Percentiles rank a stretch among this genome's conserved stretches.
These are phyloP conservation scores for Melinopterus prodromus DNA, from an alignment of 2,888 invertebrate genomes.

Conservation along the genomic window DNA sequence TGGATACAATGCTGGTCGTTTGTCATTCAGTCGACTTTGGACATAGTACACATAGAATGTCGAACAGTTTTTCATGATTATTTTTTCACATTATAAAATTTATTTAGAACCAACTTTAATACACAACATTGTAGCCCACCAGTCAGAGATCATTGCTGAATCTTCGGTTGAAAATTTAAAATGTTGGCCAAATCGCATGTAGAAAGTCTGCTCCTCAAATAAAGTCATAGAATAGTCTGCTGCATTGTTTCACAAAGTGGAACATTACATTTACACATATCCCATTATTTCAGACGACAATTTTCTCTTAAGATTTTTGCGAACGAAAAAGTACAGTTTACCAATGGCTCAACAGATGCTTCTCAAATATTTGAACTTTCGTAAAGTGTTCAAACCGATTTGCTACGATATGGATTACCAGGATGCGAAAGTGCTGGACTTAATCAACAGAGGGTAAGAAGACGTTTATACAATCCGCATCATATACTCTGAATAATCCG, in stretches of 20 bases:
- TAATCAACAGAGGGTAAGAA: conserved; percentile 72
- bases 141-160: not conserved
- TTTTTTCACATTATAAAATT: not conserved
- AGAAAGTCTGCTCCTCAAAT: not conserved
- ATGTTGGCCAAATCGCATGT: not conserved
- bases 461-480: conserved; percentile 15
- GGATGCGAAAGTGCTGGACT: conserved; percentile 68
- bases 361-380: conserved; percentile 78
- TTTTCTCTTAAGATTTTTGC: conserved; percentile 78
- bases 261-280: conserved; percentile 8
- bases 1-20: too few relatives aligned
- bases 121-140: not conserved
- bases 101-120: not conserved
- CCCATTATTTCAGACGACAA: conserved; percentile 67
- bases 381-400: conserved; percentile 73
- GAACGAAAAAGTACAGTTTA: conserved; percentile 81
- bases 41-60: too few relatives aligned
- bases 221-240: not conserved
- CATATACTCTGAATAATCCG: conserved; percentile 19
- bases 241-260: not conserved
- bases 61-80: too few relatives aligned
- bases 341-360: conserved; percentile 81
- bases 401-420: conserved; percentile 72
- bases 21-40: too few relatives aligned
- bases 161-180: not conserved